Conservation (phyloP, 92 coral and sea anemone genomes). For the Palythoa grandiflora region DNA sequence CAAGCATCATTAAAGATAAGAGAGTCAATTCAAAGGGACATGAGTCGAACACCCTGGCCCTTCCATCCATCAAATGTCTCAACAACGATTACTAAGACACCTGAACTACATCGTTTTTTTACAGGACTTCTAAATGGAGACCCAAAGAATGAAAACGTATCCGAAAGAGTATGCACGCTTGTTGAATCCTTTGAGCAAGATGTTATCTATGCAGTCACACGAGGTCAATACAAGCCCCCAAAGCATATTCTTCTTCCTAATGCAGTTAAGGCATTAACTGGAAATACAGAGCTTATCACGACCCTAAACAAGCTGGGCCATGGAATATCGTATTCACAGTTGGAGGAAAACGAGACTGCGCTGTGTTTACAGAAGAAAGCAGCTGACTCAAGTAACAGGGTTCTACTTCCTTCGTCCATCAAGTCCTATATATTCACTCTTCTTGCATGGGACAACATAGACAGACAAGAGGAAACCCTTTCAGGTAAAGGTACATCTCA, state of each 20-base stretch:
- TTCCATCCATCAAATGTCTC: constrained; percentile 28
- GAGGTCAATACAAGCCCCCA: constrained; percentile 60
- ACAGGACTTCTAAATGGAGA: constrained; percentile 48
- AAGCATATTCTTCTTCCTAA: constrained; percentile 55
- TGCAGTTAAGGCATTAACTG: constrained; percentile 42
- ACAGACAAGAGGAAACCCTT: constrained; percentile 38
- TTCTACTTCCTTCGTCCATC: constrained; percentile 30
- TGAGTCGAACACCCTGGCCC: constrained; percentile 27
- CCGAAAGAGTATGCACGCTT: constrained; percentile 13
- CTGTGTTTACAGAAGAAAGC: constrained; percentile 49
- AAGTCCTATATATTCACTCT: constrained; percentile 30
- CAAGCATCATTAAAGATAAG: constrained; percentile 31
- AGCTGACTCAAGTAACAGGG: constrained; percentile 16
- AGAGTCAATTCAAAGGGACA: constrained; percentile 20
- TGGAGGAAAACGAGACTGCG: constrained; percentile 14
- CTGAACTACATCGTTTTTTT: constrained; percentile 42
- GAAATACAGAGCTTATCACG: constrained; percentile 51
- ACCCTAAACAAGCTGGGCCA: constrained; percentile 62
- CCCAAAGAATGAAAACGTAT: not conserved
- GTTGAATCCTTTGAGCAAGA: constrained; percentile 51
- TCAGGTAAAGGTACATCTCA: constrained; percentile 55
- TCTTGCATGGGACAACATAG: constrained; percentile 59
- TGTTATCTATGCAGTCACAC: constrained; percentile 36
- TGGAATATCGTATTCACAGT: not conserved
- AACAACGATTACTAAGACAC: not conserved